Conservation (phyloP, 2,113 vertebrate genomes). For the Regulus satrapa region DNA sequence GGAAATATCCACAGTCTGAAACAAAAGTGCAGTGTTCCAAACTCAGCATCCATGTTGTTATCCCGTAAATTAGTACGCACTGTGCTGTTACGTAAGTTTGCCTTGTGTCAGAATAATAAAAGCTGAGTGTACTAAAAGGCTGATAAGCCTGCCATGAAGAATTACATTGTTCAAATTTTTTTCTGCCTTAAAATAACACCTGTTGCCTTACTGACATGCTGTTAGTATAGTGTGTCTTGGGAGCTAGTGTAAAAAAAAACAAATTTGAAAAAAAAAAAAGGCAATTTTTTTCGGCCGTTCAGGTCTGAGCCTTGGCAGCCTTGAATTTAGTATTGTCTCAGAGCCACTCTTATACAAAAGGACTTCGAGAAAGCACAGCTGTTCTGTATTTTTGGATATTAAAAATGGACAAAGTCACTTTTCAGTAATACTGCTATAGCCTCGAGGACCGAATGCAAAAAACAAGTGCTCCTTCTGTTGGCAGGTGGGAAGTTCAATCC, state of each 20-base stretch:
- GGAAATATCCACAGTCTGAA: constrained; percentile 24
- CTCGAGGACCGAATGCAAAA: neutral
- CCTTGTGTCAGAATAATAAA: constrained; percentile 23
- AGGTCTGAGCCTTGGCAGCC: neutral
- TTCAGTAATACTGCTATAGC: neutral
- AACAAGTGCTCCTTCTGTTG: constrained; percentile 35
- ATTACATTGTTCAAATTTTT: neutral
- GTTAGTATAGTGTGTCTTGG: neutral
- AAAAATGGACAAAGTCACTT: constrained; percentile 51
- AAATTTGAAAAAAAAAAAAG: fast-evolving
- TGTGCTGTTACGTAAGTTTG: constrained; percentile 20
- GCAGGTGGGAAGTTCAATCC: constrained; percentile 29
- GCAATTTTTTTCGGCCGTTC: neutral
- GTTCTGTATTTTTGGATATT: constrained; percentile 31
- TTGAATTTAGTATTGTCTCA: constrained; percentile 20
- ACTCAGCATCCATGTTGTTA: neutral
- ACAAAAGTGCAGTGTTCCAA: constrained; percentile 6
- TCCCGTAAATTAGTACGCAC: neutral
- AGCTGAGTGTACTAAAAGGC: constrained; percentile 1
- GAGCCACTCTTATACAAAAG: neutral
- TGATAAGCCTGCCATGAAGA: constrained; percentile 44
- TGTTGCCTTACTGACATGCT: neutral
- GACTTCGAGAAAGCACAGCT: neutral
- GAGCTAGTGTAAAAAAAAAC: neutral
- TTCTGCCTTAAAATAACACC: constrained; percentile 23